These are phyloP conservation scores for Aleiodes sp. DNA, from an alignment of 1,140 invertebrate genomes.

Conservation along the genomic window DNA sequence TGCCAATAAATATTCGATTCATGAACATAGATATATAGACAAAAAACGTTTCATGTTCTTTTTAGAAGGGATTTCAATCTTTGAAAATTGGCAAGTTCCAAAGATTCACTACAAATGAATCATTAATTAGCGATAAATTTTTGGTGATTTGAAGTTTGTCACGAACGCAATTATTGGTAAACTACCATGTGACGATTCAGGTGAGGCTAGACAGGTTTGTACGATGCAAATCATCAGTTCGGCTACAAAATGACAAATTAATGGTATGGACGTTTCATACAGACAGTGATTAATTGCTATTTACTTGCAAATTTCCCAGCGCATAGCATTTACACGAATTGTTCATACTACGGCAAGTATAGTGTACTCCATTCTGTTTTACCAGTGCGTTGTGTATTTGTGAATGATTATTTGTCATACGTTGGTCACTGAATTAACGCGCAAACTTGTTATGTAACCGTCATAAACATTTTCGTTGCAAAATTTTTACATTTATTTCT, in stretches of 20 bases:
- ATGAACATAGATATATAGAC: too few species aligned
- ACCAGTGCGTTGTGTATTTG: not conserved
- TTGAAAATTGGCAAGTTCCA: too few species aligned
- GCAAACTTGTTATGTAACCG: too few species aligned
- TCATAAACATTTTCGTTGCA: too few species aligned
- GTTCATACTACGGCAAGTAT: constrained; percentile 4
- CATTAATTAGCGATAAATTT: too few species aligned
- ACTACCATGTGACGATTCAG: not conserved
- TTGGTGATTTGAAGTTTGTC: not conserved
- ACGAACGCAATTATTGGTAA: not conserved
- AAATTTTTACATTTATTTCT: too few species aligned
- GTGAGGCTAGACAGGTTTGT: not conserved
- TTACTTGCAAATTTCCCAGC: constrained; percentile 63
- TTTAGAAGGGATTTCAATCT: too few species aligned
- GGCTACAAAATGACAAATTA: constrained; percentile 39
- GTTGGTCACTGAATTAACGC: not conserved
- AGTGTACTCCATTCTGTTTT: not conserved
- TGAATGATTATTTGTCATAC: not conserved
- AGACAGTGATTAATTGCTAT: constrained; percentile 63
- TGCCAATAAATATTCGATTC: too few species aligned
- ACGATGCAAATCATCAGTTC: constrained; percentile 34
- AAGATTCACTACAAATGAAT: too few species aligned
- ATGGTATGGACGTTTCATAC: constrained; percentile 51
- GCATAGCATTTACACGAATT: constrained; percentile 52
- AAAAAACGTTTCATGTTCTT: too few species aligned